Evolutionary conservation across 2,113 vertebrate species (phyloP), one percentile per base, ranked within the genome.

Genomic region (Poecile atricapillus): DNA sequence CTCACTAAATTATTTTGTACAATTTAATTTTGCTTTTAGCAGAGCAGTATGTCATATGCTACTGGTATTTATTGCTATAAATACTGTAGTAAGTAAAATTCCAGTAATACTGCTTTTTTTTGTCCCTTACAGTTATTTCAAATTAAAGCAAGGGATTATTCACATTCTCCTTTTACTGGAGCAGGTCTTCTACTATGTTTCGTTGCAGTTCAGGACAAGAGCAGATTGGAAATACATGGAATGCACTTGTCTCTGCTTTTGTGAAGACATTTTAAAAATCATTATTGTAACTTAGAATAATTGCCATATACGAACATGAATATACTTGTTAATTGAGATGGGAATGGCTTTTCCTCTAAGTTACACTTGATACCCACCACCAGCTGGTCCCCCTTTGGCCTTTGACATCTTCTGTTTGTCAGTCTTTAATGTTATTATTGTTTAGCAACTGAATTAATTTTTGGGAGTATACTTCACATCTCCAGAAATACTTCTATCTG

Each of bases 321-420:
- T 31, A 28, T 15, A 7, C 21, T 64, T 52, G 11, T 59, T 90
- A 76, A 56, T 82, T 84, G n/a, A 37, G 28, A 27, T 46, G 30
- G 37, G 44, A 84, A 58, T 24, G 62, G 11, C 35, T 94, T 89
- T 91, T 23, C 49, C 31, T 88, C 11, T 17, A 6, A 74, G 46
- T 56, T 65, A 13, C 5, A 2, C 7, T 68, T 73, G 58, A 49
- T 30, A 46, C 14, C 52, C 31, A 15, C 7, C 2, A 3, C 41
- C 50, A 37, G 9, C 53, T 33, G 2, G 52, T 77, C 18, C 22
- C 15, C 0, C 0, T 46, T 87, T 52, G 68, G 4, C 41, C 30
- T 53, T 44, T n/a, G 23, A 25, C n/a, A 11, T 44, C 44, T 62
- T 85, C 47, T 92, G 2, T 84, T 37, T 70, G 17, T 73, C 20